Conservation (phyloP, 2,797 vertebrate genomes). For the Phaenicophaeus curvirostris region DNA sequence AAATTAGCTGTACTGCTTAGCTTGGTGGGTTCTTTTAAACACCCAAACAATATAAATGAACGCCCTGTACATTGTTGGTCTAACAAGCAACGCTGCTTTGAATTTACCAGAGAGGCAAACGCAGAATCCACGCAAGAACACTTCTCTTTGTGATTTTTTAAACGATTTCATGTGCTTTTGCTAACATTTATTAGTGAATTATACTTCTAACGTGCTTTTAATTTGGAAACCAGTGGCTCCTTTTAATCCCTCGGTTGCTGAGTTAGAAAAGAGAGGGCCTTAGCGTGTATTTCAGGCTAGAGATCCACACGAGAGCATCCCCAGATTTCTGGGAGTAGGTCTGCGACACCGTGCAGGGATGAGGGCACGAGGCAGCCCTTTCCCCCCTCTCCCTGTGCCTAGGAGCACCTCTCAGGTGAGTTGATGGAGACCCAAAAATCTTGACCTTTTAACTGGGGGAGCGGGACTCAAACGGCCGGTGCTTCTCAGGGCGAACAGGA, state of each 20-base stretch:
- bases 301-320: background rate
- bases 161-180: background rate
- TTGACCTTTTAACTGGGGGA: background rate
- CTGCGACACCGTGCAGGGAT: fast-evolving
- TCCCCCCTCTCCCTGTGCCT: background rate
- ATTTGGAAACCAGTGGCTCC: background rate
- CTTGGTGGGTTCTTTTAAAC: constrained; percentile 32
- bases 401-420: background rate
- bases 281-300: background rate
- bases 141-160: background rate
- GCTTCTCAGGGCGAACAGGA: background rate
- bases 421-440: background rate
- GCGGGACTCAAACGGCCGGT: background rate
- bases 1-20: constrained; percentile 44
- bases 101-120: background rate
- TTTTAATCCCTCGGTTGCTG: background rate
- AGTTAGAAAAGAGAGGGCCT: background rate
- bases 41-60: background rate
- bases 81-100: constrained; percentile 27
- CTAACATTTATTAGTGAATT: background rate
- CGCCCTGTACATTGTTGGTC: constrained; percentile 5
- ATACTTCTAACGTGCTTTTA: background rate
- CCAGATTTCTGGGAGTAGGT: background rate
- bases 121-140: background rate
- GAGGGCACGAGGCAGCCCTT: background rate